Percentiles rank a stretch among this genome's conserved stretches.
Conservation (phyloP, 2,888 invertebrate species). For the Euzophera pinguis region DNA sequence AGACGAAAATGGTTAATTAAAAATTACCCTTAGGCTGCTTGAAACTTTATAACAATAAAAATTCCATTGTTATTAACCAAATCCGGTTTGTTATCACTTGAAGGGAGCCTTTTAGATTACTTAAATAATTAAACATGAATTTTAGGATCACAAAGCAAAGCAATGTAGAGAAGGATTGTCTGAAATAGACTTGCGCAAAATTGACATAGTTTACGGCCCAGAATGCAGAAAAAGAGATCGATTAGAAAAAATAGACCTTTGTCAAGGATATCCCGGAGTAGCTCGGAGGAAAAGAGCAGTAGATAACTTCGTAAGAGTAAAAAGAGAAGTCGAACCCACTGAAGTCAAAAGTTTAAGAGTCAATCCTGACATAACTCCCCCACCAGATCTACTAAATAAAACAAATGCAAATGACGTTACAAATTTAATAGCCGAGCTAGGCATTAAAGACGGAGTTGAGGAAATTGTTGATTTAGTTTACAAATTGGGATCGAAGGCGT, state of each 20-base stretch:
- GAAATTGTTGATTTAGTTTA: conserved; percentile 41
- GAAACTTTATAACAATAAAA: too few species aligned
- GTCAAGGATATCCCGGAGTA: conserved; percentile 53
- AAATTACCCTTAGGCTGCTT: too few species aligned
- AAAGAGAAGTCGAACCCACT: conserved; percentile 23
- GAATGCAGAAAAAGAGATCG: conserved; percentile 56
- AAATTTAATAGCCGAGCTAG: conserved; percentile 33
- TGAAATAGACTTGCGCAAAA: conserved; percentile 46
- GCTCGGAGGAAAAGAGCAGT: conserved; percentile 37
- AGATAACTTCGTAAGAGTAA: conserved; percentile 13
- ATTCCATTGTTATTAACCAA: too few species aligned
- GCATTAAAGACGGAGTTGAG: conserved; percentile 41
- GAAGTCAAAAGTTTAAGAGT: conserved; percentile 44
- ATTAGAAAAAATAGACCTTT: conserved; percentile 54
- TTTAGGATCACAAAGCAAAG: conserved; percentile 39
- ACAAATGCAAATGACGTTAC: conserved; percentile 12
- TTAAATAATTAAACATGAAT: too few species aligned
- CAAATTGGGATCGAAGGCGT: conserved; percentile 38
- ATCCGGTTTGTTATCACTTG: too few species aligned
- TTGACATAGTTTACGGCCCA: conserved; percentile 53
- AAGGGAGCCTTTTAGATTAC: too few species aligned
- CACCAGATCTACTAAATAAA: conserved; percentile 26
- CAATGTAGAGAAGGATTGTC: conserved; percentile 47
- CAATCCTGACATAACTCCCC: conserved; percentile 58
- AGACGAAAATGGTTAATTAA: too few species aligned